Conservation (phyloP, 2,888 invertebrate species). For the Monopis laevigella region DNA sequence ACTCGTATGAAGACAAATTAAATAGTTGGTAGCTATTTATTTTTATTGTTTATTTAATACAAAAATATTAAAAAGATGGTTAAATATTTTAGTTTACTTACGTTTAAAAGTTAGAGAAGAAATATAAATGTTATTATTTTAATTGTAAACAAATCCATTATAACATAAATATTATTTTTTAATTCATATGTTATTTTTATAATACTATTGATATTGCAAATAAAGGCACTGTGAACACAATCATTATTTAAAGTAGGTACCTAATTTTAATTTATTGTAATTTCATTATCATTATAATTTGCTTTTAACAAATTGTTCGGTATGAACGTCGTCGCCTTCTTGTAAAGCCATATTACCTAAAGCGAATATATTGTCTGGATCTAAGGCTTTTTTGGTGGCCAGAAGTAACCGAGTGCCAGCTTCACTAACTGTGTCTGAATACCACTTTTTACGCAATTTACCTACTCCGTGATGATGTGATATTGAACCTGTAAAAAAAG, state of each 20-base stretch:
- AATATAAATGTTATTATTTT: no score
- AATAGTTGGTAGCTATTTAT: no score
- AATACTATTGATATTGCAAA: no score
- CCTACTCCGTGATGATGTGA: constrained; percentile 98
- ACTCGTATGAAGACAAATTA: no score
- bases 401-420: constrained; percentile 80
- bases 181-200: no score
- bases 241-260: not conserved
- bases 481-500: constrained; percentile 70
- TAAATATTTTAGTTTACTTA: no score
- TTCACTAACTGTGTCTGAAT: constrained; percentile 83
- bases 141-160: no score
- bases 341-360: constrained; percentile 74
- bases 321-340: constrained; percentile 24
- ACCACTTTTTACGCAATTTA: constrained; percentile 90
- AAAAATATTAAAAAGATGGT: no score
- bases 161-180: no score
- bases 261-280: not conserved
- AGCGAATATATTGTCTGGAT: constrained; percentile 95
- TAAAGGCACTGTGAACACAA: not conserved
- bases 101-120: no score
- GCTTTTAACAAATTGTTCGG: constrained; percentile 31
- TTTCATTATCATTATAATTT: constrained; percentile 54
- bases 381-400: constrained; percentile 87
- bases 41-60: no score